These are phyloP conservation scores for Rhynchomys soricoides DNA, from an alignment of 2,113 vertebrate species.

Conservation along the genomic window DNA sequence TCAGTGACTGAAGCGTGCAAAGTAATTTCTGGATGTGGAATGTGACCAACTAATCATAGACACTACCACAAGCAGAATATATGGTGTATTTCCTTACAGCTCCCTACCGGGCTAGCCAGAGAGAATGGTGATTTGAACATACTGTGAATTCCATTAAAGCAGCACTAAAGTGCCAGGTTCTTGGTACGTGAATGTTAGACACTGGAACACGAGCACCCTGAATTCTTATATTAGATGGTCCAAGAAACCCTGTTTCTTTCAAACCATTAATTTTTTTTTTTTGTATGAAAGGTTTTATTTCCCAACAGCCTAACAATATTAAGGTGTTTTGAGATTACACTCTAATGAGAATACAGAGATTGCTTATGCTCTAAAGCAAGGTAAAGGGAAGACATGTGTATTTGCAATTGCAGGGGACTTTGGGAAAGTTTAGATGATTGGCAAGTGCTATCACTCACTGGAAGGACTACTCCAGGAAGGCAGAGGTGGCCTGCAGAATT, in stretches of 20 bases:
- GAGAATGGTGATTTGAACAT: neutral
- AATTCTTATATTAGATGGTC: neutral
- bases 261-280: neutral
- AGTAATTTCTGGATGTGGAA: slow-evolving; percentile 4
- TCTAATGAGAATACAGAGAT: neutral
- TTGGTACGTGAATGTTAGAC: neutral
- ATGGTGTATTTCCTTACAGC: neutral
- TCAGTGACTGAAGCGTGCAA: neutral
- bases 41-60: neutral
- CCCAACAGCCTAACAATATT: neutral
- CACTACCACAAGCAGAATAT: neutral
- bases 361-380: slow-evolving; percentile 39
- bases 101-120: neutral
- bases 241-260: neutral
- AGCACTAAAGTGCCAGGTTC: neutral
- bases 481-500: neutral
- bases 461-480: neutral
- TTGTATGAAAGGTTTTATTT: slow-evolving; percentile 8
- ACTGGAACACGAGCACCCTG: neutral
- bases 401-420: neutral
- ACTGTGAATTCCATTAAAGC: neutral
- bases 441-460: neutral
- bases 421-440: neutral
- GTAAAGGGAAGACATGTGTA: neutral
- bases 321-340: slow-evolving; percentile 24